These are phyloP conservation scores for Ctenochaetus hawaiiensis DNA, from an alignment of 2,797 vertebrate genomes.

Conservation along the genomic window DNA sequence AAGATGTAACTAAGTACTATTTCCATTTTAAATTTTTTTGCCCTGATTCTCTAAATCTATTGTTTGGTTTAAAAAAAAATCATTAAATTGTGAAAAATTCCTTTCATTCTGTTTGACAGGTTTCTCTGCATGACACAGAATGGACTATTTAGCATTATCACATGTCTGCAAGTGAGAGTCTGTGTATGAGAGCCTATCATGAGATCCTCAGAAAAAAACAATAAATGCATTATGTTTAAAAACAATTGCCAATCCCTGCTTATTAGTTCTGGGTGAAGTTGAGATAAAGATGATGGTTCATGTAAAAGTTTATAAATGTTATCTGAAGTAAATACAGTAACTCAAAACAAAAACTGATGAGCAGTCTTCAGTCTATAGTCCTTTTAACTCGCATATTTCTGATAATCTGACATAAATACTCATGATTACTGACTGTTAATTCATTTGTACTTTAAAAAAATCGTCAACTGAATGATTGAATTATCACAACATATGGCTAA, in stretches of 20 bases:
- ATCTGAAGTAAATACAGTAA: no score
- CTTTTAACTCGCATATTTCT: background rate
- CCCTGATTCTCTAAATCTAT: background rate
- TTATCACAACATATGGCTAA: background rate
- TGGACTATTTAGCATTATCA: background rate
- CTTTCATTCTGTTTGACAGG: background rate
- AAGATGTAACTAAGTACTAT: background rate
- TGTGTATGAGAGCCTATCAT: slow-evolving; percentile 12
- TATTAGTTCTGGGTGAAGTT: background rate
- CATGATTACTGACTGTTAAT: background rate
- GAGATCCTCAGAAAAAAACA: slow-evolving; percentile 26
- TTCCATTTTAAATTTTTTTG: background rate
- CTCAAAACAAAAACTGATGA: background rate
- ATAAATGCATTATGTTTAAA: background rate
- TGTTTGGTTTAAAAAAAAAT: background rate
- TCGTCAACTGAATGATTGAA: background rate
- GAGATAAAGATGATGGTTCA: background rate
- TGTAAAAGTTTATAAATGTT: background rate
- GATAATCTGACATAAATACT: background rate
- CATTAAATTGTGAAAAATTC: background rate
- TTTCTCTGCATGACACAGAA: slow-evolving; percentile 1
- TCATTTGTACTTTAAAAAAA: no score
- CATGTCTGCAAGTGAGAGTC: slow-evolving; percentile 1
- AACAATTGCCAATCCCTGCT: background rate
- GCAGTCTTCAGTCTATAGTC: background rate